phyloP scores from a whole-genome alignment of 2,797 vertebrate genomes.

The Sebastes kiyomatsui region DNA sequence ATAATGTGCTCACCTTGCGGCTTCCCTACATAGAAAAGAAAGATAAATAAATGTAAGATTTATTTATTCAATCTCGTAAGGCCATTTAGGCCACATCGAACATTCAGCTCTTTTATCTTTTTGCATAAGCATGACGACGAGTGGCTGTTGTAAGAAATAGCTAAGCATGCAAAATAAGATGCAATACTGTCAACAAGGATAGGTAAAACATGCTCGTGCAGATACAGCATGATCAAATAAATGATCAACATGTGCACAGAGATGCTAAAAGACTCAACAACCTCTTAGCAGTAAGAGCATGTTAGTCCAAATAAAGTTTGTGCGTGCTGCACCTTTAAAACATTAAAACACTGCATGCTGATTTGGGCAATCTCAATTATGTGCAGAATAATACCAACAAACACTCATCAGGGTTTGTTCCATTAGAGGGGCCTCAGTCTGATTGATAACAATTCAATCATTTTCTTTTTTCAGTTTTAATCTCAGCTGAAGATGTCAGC shows the following conservation, averaged over 20 bases:
- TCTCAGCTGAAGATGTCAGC: not conserved
- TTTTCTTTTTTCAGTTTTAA: not conserved
- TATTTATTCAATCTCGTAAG: slow-evolving; percentile 64
- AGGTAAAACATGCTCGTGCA: slow-evolving; percentile 11
- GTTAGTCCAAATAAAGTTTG: not conserved
- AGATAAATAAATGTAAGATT: slow-evolving; percentile 71
- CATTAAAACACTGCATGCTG: not conserved
- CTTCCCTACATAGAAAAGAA: slow-evolving; percentile 59
- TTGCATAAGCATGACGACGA: not conserved
- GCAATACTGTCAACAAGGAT: not conserved
- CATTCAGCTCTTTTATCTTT: not conserved
- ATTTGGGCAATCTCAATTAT: slow-evolving; percentile 63
- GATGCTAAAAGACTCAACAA: slow-evolving; percentile 17
- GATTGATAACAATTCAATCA: not conserved
- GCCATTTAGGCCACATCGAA: slow-evolving; percentile 7
- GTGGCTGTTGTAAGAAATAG: not conserved
- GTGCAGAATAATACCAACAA: not conserved
- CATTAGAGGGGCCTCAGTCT: not conserved
- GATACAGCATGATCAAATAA: not conserved
- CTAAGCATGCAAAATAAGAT: slow-evolving; percentile 14
- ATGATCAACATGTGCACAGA: slow-evolving; percentile 14
- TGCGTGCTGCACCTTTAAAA: slow-evolving; percentile 28
- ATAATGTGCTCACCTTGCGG: slow-evolving; percentile 79
- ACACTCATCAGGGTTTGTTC: not conserved
- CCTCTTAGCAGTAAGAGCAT: slow-evolving; percentile 1